Evolutionary conservation across 37 sponge, comb jelly and placozoan genomes (phyloP).

Genomic region (Geodia barretti): DNA sequence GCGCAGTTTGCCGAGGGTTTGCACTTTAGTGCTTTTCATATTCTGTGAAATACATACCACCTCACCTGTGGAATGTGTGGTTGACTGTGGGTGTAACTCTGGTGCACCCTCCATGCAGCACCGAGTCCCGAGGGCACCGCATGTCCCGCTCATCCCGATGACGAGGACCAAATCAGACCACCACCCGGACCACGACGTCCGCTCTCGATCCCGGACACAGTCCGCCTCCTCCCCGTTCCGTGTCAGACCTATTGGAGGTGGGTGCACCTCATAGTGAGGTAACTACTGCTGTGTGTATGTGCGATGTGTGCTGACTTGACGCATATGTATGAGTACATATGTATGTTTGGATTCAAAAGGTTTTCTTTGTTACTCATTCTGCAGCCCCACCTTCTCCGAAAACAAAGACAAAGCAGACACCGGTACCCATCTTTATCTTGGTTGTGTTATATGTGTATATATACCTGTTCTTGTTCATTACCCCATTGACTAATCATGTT

Average conservation of each 20-base stretch:
- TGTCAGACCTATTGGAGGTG: no score
- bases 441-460: no score
- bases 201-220: background rate
- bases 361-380: background rate
- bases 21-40: no score
- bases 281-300: background rate
- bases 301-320: background rate
- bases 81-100: no score
- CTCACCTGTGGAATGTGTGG: no score
- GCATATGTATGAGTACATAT: background rate
- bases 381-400: constrained; percentile 1
- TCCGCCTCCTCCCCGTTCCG: background rate
- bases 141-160: constrained; percentile 19
- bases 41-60: no score
- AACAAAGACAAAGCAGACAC: constrained; percentile 8
- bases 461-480: background rate
- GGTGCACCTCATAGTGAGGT: background rate
- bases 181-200: background rate
- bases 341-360: background rate
- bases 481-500: background rate
- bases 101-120: no score
- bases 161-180: constrained; percentile 15
- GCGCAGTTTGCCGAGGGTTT: no score
- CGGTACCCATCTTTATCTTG: no score
- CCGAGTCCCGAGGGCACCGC: background rate